Evolutionary conservation across 2,797 vertebrate species (phyloP).

Genomic region (Florisuga fusca): DNA sequence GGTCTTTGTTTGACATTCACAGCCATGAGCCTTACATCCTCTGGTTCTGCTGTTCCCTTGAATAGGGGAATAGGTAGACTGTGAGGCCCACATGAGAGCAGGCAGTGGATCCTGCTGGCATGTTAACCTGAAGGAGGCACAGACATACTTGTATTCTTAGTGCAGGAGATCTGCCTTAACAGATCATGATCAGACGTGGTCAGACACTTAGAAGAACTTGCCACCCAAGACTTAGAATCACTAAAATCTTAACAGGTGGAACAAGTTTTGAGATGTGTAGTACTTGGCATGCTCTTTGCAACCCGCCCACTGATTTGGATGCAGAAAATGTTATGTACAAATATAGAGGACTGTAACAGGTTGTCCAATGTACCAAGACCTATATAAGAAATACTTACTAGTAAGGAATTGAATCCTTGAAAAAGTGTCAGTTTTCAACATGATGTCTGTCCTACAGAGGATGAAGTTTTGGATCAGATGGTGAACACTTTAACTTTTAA

Average conservation of each 20-base stretch:
- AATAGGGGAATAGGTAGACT: neutral
- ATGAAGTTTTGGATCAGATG: neutral
- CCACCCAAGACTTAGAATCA: neutral
- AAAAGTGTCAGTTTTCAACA: neutral
- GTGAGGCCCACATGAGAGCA: neutral
- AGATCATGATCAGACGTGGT: neutral
- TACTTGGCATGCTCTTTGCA: neutral
- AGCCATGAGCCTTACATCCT: neutral
- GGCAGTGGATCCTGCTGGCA: neutral
- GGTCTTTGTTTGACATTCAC: neutral
- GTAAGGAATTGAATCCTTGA: neutral
- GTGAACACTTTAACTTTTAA: neutral
- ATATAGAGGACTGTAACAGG: neutral
- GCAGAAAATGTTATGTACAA: neutral
- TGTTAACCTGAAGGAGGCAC: neutral
- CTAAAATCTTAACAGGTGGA: neutral
- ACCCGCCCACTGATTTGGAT: too few species aligned
- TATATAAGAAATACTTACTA: neutral
- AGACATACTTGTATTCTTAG: neutral
- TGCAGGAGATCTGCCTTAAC: neutral
- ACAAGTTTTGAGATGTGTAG: neutral
- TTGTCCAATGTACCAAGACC: neutral
- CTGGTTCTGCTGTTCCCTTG: fast-evolving
- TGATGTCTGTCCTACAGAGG: neutral
- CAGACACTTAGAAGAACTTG: neutral